Conservation (phyloP, 2,797 vertebrate species). For the Chloroceryle inda region DNA sequence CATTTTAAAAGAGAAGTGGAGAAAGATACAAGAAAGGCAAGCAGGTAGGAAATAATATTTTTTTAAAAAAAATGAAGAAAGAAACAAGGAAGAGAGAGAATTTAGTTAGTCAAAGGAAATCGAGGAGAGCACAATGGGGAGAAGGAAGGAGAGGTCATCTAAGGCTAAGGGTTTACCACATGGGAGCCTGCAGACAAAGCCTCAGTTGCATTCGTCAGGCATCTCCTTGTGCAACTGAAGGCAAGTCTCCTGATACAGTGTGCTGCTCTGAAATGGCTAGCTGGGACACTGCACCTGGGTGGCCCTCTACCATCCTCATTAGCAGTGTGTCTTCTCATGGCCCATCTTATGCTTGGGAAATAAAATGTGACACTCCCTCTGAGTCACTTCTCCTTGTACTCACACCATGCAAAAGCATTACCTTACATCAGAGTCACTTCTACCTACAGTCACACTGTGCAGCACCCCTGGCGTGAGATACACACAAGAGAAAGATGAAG, state of each 20-base stretch:
- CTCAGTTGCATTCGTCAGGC: background rate
- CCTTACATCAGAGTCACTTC: background rate
- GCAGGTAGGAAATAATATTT: background rate
- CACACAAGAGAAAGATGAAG: fast-evolving
- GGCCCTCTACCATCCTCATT: background rate
- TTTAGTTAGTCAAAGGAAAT: background rate
- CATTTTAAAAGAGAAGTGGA: background rate
- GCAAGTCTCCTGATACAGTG: background rate
- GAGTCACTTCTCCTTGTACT: background rate
- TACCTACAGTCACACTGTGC: background rate
- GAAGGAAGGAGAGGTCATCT: background rate
- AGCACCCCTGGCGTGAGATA: fast-evolving
- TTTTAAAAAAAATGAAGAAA: too few species aligned
- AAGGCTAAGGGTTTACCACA: background rate
- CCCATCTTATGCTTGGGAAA: background rate
- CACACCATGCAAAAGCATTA: background rate
- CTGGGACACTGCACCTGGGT: background rate
- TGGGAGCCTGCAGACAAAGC: background rate
- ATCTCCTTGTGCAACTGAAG: background rate
- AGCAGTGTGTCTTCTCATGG: background rate
- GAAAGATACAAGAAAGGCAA: background rate
- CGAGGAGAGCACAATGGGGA: background rate
- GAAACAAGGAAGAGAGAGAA: background rate
- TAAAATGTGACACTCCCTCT: background rate
- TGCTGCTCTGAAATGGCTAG: background rate